Evolutionary conservation across 2,888 invertebrate genomes (phyloP), one percentile per base, ranked within the genome.

Genomic region (Hipparchia semele): DNA sequence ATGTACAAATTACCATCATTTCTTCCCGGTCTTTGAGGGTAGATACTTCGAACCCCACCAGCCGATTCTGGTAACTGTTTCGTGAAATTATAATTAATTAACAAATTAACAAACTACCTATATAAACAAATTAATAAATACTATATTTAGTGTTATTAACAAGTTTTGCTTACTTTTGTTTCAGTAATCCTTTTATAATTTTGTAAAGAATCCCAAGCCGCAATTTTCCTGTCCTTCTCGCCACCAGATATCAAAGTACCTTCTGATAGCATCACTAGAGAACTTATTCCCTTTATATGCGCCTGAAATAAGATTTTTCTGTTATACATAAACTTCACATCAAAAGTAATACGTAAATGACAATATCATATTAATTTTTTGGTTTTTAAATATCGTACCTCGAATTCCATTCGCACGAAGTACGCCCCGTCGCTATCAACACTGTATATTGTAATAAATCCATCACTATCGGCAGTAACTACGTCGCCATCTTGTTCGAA

Each of bases 401-500:
- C 98, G 84, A 97, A 98, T 89, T 98, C 98, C 95, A 97, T 97
- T 77, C 97, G 94, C 4, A 98, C 97, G 83, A 97, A 98, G 87
- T 98, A 98, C 1, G 98, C 97, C 0, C 98, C 98, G 82, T 98
- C 98, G 49, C 97, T 97, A 84, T 98, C 98, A 0, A 98, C 97
- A 76, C 97, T 97, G 89, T 98, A 99, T 74, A 98, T 96, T 5
- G 98, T 98, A 77, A 99, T 97, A 82, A 98, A 97, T 7, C 98
- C 98, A 85, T 98, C 98, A 75, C 97, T 97, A 83, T 99, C 98
- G 0, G 98, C 98, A 0, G 98, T 98, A 64, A 99, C 97, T 1
- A 98, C 97, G 85, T 98, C 98, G 6, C 98, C 98, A 84, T 98
- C 98, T 87, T 97, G 96, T 82, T 98, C 97, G 83, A 98, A 98